Percentiles rank a stretch among this genome's conserved stretches.
Conservation (phyloP, 2,888 invertebrate genomes). For the Stenodera caucasica region DNA sequence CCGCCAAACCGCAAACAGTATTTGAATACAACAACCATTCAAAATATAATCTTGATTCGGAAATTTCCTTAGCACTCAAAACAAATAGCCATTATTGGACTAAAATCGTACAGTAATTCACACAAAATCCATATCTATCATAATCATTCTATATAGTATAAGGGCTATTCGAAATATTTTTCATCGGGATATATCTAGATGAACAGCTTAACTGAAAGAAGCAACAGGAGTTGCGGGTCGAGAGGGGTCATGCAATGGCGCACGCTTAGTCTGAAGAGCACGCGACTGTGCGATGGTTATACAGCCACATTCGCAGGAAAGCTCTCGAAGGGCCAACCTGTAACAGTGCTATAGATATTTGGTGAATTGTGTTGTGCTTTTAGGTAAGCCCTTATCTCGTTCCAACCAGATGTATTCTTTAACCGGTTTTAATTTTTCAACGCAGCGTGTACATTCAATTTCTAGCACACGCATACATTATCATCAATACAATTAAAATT, state of each 20-base stretch:
- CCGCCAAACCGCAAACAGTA: constrained; percentile 42
- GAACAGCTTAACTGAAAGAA: constrained; percentile 54
- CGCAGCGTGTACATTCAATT: constrained; percentile 34
- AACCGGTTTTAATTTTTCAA: constrained; percentile 22
- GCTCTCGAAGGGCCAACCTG: constrained; percentile 43
- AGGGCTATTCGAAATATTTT: constrained; percentile 43
- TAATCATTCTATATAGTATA: constrained; percentile 10
- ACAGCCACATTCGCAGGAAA: constrained; percentile 51
- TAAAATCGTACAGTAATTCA: no score
- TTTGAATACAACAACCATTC: constrained; percentile 32
- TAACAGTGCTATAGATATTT: constrained; percentile 31
- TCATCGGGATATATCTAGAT: constrained; percentile 49
- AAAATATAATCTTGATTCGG: constrained; percentile 30
- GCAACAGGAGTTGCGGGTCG: constrained; percentile 56
- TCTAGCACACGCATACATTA: constrained; percentile 35
- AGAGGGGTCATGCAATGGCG: constrained; percentile 59
- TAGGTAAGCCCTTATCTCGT: constrained; percentile 36
- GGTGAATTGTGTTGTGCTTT: constrained; percentile 40
- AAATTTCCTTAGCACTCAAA: no score
- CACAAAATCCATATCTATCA: not conserved
- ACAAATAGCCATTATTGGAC: no score
- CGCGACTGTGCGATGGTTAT: constrained; percentile 54
- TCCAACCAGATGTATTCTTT: constrained; percentile 29
- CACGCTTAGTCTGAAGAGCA: constrained; percentile 55
- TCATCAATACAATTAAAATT: no score